phyloP scores from a whole-genome alignment of 2,888 invertebrate genomes.

The Caenorhabditis auriculariae region DNA sequence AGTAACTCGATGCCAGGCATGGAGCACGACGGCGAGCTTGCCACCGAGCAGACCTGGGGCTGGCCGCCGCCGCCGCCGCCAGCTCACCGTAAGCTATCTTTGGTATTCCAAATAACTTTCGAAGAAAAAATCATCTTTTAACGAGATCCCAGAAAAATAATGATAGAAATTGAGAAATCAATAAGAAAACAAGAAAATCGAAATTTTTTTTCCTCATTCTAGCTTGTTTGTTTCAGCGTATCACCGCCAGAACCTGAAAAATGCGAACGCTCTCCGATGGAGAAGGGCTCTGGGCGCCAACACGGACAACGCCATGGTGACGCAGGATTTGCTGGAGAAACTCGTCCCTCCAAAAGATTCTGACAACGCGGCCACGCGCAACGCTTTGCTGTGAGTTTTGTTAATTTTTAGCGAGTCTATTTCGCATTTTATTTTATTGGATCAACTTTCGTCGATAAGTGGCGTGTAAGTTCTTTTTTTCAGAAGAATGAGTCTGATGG shows the following conservation, averaged over 20 bases:
- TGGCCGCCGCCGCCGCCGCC: conserved; percentile 26
- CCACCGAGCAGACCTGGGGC: conserved; percentile 7
- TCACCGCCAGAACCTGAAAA: conserved; percentile 14
- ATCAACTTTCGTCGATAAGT: too few species aligned
- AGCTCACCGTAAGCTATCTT: conserved; percentile 4
- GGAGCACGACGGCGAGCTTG: background rate
- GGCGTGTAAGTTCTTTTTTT: too few species aligned
- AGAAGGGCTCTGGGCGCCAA: conserved; percentile 39
- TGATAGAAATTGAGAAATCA: background rate
- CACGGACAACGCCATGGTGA: conserved; percentile 25
- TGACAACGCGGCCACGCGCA: conserved; percentile 3
- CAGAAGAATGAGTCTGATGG: too few species aligned
- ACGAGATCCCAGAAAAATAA: too few species aligned
- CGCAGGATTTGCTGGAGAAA: conserved; percentile 39
- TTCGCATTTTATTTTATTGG: too few species aligned
- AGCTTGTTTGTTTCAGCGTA: conserved; percentile 5
- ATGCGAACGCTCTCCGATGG: conserved; percentile 24
- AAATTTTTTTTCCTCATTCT: background rate
- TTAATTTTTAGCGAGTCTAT: background rate
- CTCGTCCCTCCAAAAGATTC: conserved; percentile 12
- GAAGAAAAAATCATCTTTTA: background rate
- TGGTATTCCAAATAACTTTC: background rate
- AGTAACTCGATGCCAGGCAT: conserved; percentile 49
- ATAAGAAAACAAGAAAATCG: background rate
- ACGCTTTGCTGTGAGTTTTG: conserved; percentile 25